These are phyloP conservation scores for Ephydatia muelleri DNA, from an alignment of 37 sponge, comb jelly and placozoan genomes.

Conservation along the genomic window DNA sequence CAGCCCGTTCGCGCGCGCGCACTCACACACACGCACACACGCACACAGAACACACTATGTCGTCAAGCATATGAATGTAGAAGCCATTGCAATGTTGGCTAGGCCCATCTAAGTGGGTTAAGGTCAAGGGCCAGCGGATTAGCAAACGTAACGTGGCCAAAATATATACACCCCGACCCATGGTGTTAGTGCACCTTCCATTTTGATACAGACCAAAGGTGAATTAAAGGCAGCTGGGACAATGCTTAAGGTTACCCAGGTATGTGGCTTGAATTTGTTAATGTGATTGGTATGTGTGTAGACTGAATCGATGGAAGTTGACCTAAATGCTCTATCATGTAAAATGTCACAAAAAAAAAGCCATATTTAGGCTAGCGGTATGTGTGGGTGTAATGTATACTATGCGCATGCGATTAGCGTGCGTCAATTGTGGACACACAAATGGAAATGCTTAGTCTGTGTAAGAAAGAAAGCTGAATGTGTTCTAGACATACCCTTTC, in stretches of 20 bases:
- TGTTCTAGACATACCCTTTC: too few relatives aligned
- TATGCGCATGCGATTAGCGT: background rate
- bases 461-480: too few relatives aligned
- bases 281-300: background rate
- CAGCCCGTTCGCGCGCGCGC: too few relatives aligned
- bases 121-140: too few relatives aligned
- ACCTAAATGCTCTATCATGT: background rate
- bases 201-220: background rate
- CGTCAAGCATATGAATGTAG: background rate
- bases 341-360: background rate
- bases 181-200: background rate
- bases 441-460: too few relatives aligned
- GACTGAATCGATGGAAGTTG: background rate
- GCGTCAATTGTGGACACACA: too few relatives aligned
- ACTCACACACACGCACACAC: conserved; percentile 30
- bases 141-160: too few relatives aligned
- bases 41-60: too few relatives aligned
- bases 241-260: background rate
- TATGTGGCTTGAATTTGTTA: background rate
- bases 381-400: background rate
- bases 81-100: background rate
- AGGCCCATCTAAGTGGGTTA: background rate
- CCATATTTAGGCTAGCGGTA: background rate
- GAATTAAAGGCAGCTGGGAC: background rate
- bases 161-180: too few relatives aligned